Percentiles rank a stretch among this genome's conserved stretches.
phyloP scores from a whole-genome alignment of 1,140 invertebrate species.

The Olivierus martensii region DNA sequence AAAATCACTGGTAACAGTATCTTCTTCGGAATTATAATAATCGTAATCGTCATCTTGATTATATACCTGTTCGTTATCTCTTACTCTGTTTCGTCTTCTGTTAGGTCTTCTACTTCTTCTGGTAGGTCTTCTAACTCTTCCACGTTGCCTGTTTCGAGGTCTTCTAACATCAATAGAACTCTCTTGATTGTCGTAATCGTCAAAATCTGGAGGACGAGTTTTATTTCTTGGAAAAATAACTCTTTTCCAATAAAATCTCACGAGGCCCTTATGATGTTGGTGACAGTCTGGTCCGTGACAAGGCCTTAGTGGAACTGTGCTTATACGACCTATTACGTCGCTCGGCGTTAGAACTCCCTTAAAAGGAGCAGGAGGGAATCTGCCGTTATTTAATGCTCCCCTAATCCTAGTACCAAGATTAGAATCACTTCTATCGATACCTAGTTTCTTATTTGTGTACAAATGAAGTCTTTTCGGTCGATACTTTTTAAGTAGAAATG shows the following conservation, averaged over 20 bases:
- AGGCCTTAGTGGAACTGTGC: not conserved
- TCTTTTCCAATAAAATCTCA: constrained; percentile 12
- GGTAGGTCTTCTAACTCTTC: not conserved
- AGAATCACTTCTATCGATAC: too few species aligned
- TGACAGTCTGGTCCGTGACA: constrained; percentile 15
- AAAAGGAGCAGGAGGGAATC: too few species aligned
- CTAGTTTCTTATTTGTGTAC: too few species aligned
- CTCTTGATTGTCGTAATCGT: too few species aligned
- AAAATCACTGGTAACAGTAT: not conserved
- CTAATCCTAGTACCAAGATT: too few species aligned
- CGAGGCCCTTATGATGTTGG: constrained; percentile 13
- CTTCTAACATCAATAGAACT: too few species aligned
- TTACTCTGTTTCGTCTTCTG: not conserved
- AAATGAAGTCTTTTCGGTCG: too few species aligned
- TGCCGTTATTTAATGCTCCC: too few species aligned
- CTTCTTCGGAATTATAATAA: constrained; percentile 6
- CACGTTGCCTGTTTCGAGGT: not conserved
- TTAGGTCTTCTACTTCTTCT: not conserved
- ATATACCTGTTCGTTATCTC: not conserved
- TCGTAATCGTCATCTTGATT: constrained; percentile 1
- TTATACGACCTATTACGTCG: too few species aligned
- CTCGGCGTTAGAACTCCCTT: too few species aligned
- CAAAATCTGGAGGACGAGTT: not conserved
- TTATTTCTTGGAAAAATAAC: constrained; percentile 4
- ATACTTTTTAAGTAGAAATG: too few species aligned